A percentile compares a stretch with the other conserved stretches of the same genome.
phyloP scores from a whole-genome alignment of 2,888 invertebrate species.

The Aphodius sticticus region DNA sequence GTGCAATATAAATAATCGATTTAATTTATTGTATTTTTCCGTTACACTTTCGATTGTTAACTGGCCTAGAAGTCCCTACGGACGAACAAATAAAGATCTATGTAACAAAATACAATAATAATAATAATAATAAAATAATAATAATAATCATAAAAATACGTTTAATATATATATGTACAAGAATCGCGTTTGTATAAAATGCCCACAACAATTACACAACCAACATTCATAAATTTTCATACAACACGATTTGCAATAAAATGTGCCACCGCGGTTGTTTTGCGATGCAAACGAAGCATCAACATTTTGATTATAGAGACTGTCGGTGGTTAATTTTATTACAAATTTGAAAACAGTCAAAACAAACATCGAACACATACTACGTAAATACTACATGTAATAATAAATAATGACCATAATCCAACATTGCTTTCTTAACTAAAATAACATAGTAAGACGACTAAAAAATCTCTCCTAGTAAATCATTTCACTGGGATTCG shows the following conservation, averaged over 20 bases:
- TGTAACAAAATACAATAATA: slow-evolving; percentile 49
- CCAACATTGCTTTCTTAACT: slow-evolving; percentile 34
- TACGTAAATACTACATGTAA: slow-evolving; percentile 15
- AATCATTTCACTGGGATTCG: slow-evolving; percentile 37
- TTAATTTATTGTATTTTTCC: slow-evolving; percentile 39
- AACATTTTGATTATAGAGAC: slow-evolving; percentile 36
- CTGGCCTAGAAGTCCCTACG: slow-evolving; percentile 57
- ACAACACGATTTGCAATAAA: slow-evolving; percentile 43
- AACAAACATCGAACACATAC: slow-evolving; percentile 39
- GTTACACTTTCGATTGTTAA: slow-evolving; percentile 44
- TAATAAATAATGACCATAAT: slow-evolving; percentile 40
- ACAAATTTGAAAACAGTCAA: slow-evolving; percentile 6
- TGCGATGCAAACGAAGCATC: slow-evolving; percentile 42
- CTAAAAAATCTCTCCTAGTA: slow-evolving; percentile 14
- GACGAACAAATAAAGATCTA: slow-evolving; percentile 49
- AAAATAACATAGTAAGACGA: slow-evolving; percentile 33
- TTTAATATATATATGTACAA: slow-evolving; percentile 45
- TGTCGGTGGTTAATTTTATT: background rate
- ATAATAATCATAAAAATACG: slow-evolving; percentile 33
- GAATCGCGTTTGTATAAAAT: slow-evolving; percentile 49
- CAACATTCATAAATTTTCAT: background rate
- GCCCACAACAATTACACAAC: slow-evolving; percentile 44
- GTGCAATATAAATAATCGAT: slow-evolving; percentile 29
- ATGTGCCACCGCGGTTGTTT: slow-evolving; percentile 50
- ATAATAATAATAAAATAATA: slow-evolving; percentile 39